Evolutionary conservation across 2,113 vertebrate genomes (phyloP), one percentile per base, ranked within the genome.

Genomic region (Passer domesticus): DNA sequence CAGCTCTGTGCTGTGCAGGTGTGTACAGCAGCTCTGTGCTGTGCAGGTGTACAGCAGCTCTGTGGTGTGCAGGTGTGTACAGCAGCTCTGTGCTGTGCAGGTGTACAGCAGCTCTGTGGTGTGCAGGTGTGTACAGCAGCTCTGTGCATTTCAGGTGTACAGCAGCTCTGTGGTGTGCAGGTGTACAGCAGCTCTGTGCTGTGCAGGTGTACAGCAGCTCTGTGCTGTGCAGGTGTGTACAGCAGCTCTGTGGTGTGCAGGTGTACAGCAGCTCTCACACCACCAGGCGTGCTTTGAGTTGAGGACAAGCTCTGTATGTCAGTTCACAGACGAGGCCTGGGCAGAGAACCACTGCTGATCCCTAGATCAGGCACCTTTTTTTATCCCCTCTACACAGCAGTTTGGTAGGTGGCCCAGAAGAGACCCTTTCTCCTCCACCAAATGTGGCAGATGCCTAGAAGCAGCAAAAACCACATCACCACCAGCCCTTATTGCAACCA

Each of bases 241-340:
- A 43, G 16, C 43, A 43, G 43, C 43, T 47, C 47, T 47, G 47
- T 47, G 47, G 22, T 23, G 12, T 49, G 47, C 47, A 49, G 47
- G 22, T 49, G 47, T 41, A 18, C 20, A 62, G 69, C 35, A 91
- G 81, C 43, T 76, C 35, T 75, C 62, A 35, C 19, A 13, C 14
- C 0, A 0, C 19, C n/a, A 53, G 43, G 67, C 0, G 0, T 5
- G 7, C 28, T 24, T 41, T 31, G 12, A 60, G 21, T 25, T 0
- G 0, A 87, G 47, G 50, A 59, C 43, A 58, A 83, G 23, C 7
- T 75, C 49, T 6, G 1, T 60, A 39, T 46, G 44, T 16, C 33
- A 56, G 1, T 0, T 74, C 28, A 50, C 39, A 81, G 30, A 39
- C 5, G 27, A 88, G 56, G 27, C 23, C 39, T 74, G 67, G 55